A percentile compares a stretch with the other conserved stretches of the same genome.
phyloP scores from a whole-genome alignment of 2,113 vertebrate species.

The Ellobius talpinus region DNA sequence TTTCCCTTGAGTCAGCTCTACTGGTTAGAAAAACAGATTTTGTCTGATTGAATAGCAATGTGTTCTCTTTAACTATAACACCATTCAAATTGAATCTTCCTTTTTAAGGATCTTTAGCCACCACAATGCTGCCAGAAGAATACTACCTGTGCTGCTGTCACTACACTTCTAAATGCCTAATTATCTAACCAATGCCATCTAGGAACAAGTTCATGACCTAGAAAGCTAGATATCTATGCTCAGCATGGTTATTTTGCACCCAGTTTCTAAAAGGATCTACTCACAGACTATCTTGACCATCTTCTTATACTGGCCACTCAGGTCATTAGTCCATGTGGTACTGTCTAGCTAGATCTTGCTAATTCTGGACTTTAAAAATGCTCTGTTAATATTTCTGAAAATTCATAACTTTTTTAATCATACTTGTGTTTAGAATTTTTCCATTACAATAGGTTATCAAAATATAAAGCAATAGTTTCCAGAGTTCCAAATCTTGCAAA shows the following conservation, averaged over 20 bases:
- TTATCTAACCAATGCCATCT: not conserved
- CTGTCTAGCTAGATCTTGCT: not conserved
- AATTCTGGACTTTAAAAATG: not conserved
- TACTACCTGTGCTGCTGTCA: not conserved
- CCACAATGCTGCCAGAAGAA: not conserved
- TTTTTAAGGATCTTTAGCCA: not conserved
- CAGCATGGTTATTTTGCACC: not conserved
- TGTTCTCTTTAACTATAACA: conserved; percentile 8
- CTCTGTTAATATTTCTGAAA: not conserved
- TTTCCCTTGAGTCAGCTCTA: not conserved
- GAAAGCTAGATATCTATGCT: not conserved
- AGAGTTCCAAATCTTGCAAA: not conserved
- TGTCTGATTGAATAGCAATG: not conserved
- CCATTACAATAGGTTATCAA: not conserved
- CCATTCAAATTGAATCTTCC: not conserved
- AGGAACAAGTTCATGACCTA: not conserved
- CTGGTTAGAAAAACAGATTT: not conserved
- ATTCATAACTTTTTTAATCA: not conserved
- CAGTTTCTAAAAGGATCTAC: not conserved
- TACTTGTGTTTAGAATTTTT: not conserved
- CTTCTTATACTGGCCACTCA: not conserved
- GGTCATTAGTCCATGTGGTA: not conserved
- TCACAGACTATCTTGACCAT: not conserved
- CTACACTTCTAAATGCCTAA: not conserved
- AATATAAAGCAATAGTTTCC: conserved; percentile 43